Evolutionary conservation across 2,888 invertebrate genomes (phyloP).

Genomic region (Rhyacophila evoluta): DNA sequence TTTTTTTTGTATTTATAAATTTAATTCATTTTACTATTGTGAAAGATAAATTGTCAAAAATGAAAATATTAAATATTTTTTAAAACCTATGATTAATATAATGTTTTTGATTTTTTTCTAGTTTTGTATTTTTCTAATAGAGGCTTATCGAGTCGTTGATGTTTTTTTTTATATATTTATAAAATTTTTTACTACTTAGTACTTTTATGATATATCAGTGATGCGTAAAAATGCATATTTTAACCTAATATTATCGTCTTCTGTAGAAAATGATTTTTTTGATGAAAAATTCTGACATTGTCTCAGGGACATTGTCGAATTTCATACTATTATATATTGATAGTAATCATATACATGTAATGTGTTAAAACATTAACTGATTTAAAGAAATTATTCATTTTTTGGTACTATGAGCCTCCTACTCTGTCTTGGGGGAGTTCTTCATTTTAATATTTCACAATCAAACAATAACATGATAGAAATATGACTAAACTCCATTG

Average conservation of each 20-base stretch:
- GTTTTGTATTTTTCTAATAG: constrained; percentile 22
- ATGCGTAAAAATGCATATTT: background rate
- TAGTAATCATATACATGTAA: too few relatives aligned
- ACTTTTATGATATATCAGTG: background rate
- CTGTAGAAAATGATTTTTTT: background rate
- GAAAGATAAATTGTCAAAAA: background rate
- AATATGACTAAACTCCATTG: too few relatives aligned
- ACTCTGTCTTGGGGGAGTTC: too few relatives aligned
- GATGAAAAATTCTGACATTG: background rate
- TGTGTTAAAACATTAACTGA: too few relatives aligned
- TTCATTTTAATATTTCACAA: too few relatives aligned
- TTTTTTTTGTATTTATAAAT: too few relatives aligned
- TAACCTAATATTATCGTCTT: background rate
- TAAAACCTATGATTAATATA: background rate
- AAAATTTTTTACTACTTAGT: background rate
- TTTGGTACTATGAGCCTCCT: too few relatives aligned
- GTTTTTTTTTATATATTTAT: constrained; percentile 16
- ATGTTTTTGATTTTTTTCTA: constrained; percentile 16
- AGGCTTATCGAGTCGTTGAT: background rate
- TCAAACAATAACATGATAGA: too few relatives aligned
- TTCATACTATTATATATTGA: background rate
- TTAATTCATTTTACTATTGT: background rate
- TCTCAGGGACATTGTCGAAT: background rate
- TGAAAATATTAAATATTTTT: background rate
- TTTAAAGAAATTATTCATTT: too few relatives aligned